These are phyloP conservation scores for Oscheius sp. DNA, from an alignment of 2,888 invertebrate species.

Conservation along the genomic window DNA sequence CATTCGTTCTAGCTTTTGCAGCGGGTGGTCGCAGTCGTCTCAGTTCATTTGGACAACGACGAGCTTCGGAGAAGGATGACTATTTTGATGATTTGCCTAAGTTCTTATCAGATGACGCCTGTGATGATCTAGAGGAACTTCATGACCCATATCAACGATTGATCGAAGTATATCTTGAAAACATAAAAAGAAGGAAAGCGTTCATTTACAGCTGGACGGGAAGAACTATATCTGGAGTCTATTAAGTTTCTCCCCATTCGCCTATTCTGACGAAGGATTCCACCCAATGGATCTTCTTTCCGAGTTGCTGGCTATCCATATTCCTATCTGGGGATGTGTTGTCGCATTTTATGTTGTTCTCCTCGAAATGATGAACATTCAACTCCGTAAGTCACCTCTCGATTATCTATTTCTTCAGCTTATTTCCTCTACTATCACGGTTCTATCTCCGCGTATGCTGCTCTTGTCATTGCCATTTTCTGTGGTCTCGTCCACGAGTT, in stretches of 20 bases:
- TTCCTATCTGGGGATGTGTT: conserved; percentile 58
- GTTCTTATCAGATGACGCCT: not conserved
- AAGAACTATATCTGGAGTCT: conserved; percentile 9
- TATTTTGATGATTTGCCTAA: not conserved
- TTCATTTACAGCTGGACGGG: not conserved
- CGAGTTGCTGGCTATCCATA: conserved; percentile 57
- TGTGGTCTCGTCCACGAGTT: conserved; percentile 52
- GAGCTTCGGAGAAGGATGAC: not conserved
- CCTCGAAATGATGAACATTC: conserved; percentile 47
- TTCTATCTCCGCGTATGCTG: conserved; percentile 48
- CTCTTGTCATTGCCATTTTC: conserved; percentile 37
- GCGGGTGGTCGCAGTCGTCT: not conserved
- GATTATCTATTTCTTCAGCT: conserved; percentile 31
- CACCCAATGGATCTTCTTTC: conserved; percentile 46
- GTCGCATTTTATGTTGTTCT: conserved; percentile 51
- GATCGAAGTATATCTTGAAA: not conserved
- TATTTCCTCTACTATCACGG: conserved; percentile 58
- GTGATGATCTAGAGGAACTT: conserved; percentile 9
- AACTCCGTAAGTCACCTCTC: conserved; percentile 13
- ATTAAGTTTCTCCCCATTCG: not conserved
- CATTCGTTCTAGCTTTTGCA: not conserved
- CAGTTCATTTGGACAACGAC: not conserved
- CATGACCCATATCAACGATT: conserved; percentile 18
- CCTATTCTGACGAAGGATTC: not conserved
- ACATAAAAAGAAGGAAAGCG: not conserved